Evolutionary conservation across 1,140 invertebrate species (phyloP).

Genomic region (Euwallacea similis): DNA sequence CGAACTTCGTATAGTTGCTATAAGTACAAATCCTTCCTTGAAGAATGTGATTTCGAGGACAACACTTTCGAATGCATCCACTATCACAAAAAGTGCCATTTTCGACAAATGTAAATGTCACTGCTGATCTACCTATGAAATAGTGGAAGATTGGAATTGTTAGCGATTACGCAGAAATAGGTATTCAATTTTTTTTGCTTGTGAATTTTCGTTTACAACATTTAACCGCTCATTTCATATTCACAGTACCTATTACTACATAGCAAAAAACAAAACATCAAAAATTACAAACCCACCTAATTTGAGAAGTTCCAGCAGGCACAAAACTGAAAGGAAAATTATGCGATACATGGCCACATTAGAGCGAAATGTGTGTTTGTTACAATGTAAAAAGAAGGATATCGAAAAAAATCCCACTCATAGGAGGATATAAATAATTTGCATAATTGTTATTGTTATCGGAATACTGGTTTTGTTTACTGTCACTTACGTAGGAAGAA

Average conservation of each 20-base stretch:
- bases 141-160: not conserved
- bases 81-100: not conserved
- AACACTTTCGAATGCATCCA: conserved; percentile 11
- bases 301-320: too few species aligned
- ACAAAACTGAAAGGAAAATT: too few species aligned
- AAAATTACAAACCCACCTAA: too few species aligned
- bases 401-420: too few species aligned
- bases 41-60: not conserved
- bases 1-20: not conserved
- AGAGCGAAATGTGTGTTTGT: too few species aligned
- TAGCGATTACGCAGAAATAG: not conserved
- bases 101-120: not conserved
- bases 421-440: too few species aligned
- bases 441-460: too few species aligned
- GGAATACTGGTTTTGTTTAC: too few species aligned
- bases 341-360: too few species aligned
- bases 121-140: not conserved
- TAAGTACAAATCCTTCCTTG: not conserved
- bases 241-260: not conserved
- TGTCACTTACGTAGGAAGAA: too few species aligned
- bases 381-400: too few species aligned
- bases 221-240: not conserved
- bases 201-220: not conserved
- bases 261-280: too few species aligned
- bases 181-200: not conserved